Evolutionary conservation across 2,113 vertebrate genomes (phyloP), one percentile per base, ranked within the genome.

Genomic region (Cranoglanis bouderius): DNA sequence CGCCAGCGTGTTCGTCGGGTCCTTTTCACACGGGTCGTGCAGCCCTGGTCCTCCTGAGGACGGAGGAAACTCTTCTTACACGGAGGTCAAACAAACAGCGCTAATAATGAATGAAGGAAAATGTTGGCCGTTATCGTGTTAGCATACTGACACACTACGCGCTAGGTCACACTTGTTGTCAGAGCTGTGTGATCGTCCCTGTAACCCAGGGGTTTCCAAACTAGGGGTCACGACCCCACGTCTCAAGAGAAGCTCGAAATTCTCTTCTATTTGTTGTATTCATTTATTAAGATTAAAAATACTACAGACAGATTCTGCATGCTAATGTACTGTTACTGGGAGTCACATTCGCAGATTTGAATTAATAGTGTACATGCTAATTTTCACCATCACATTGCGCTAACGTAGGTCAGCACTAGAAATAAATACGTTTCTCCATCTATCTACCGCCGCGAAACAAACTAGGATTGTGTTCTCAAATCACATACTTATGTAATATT

Each of bases 11-110:
- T 99, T 96, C 55, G 96, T 99, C 57, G 95, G 97, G 93, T 99
- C 97, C 93, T 98, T 97, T 91, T 99, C 98, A 92, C 98, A 99
- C 43, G 98, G 98, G 94, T 99, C 98, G 72, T 99, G 96, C 90
- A 99, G 94, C 85, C 98, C 98, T 35, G 98, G 98, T 91, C 98
- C 98, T 90, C 98, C 98, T 99, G 90, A 87, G 53, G 88, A 78
- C 91, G 87, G 78, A 57, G 10, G 78, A 83, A 81, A 82, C 63
- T 26, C 13, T 24, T 70, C 43, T 46, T 43, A 75, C 80, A 67
- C 4, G 51, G 55, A 24, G 51, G 51, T 82, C 80, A 82, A 82
- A 59, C 55, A 38, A 57, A 59, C 55, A 59, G 32, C 53, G 2
- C 81, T 26, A 59, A 82, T 82, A 82, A 82, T 59, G 53, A 59